phyloP scores from a whole-genome alignment of 2,888 invertebrate genomes.

The Drosophila birchii region DNA sequence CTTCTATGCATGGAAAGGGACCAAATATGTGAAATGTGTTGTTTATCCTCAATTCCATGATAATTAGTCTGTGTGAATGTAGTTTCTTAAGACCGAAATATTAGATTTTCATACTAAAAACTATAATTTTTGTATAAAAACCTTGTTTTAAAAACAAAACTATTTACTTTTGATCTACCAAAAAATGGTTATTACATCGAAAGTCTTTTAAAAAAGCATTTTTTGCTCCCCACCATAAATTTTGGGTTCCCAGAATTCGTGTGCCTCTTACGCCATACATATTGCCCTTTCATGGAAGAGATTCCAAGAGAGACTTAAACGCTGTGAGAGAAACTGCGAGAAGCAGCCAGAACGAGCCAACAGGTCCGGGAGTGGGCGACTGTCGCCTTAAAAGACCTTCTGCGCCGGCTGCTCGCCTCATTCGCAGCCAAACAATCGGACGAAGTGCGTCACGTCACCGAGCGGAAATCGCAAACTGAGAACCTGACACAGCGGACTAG shows the following conservation, averaged over 20 bases:
- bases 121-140: not conserved
- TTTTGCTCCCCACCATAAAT: not conserved
- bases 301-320: slow-evolving; percentile 6
- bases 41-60: not conserved
- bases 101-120: not conserved
- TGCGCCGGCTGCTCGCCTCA: slow-evolving; percentile 26
- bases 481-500: slow-evolving; percentile 8
- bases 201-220: no score
- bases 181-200: not conserved
- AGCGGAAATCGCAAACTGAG: slow-evolving; percentile 13
- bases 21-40: not conserved
- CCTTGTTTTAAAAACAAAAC: no score
- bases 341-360: slow-evolving; percentile 37
- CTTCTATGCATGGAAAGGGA: no score
- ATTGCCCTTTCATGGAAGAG: slow-evolving; percentile 9
- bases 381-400: slow-evolving; percentile 39
- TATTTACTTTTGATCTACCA: no score
- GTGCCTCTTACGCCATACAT: no score
- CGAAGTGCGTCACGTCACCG: slow-evolving; percentile 29
- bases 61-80: not conserved
- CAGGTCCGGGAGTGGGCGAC: slow-evolving; percentile 41
- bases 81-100: not conserved
- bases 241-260: not conserved
- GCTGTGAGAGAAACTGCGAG: slow-evolving; percentile 31
- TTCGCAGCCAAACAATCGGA: slow-evolving; percentile 29